Conservation (phyloP, 2,113 vertebrate species). For the Catharus fuscescens region DNA sequence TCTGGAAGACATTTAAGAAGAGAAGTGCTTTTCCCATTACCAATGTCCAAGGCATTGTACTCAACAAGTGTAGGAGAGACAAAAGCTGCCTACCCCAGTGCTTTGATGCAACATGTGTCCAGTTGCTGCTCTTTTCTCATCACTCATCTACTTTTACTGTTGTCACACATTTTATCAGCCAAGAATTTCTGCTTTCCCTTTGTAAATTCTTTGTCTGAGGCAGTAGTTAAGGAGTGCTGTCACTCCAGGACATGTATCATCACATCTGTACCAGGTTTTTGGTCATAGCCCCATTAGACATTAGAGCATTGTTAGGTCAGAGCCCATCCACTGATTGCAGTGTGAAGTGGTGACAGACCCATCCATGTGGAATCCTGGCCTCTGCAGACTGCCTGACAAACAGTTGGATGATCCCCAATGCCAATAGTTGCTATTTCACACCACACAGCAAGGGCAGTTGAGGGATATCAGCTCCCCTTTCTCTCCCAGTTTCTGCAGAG, state of each 20-base stretch:
- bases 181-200: neutral
- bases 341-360: neutral
- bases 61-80: neutral
- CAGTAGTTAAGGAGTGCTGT: neutral
- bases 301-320: neutral
- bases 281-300: neutral
- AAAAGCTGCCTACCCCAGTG: neutral
- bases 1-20: neutral
- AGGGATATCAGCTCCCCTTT: neutral
- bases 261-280: rapidly evolving
- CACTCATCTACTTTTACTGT: neutral
- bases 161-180: neutral
- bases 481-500: neutral
- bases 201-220: neutral
- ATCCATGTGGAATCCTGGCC: neutral
- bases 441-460: too few relatives aligned
- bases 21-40: neutral
- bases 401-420: neutral
- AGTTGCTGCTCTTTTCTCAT: neutral
- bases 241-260: neutral
- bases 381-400: neutral
- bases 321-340: neutral
- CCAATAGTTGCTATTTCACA: neutral
- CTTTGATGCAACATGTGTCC: neutral
- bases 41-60: rapidly evolving